Evolutionary conservation across 2,888 invertebrate genomes (phyloP).

Genomic region (Epiblema foenella): DNA sequence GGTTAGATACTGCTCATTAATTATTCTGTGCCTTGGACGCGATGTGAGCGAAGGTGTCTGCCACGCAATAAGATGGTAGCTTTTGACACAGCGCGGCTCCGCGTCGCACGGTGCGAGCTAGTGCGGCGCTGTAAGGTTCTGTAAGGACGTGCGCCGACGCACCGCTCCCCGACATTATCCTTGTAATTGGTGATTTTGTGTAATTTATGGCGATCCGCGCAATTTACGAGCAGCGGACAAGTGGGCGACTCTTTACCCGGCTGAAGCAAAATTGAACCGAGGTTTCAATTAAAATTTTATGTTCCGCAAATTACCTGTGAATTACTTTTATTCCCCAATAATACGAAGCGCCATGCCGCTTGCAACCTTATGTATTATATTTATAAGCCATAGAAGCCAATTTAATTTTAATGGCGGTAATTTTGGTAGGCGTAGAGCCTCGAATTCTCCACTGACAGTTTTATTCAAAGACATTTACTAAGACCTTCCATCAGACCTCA

Average conservation of each 20-base stretch:
- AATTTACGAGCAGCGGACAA: conserved; percentile 83
- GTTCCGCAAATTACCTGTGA: conserved; percentile 76
- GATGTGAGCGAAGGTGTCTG: too few species aligned
- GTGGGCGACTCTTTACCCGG: conserved; percentile 70
- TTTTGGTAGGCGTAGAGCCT: conserved; percentile 23
- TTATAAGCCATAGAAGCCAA: neutral
- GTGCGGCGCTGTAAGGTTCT: conserved; percentile 3
- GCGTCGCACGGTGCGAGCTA: neutral
- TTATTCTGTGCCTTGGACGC: too few species aligned
- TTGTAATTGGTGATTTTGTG: conserved; percentile 81
- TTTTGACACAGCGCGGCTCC: conserved; percentile 49
- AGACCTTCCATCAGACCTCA: conserved; percentile 19
- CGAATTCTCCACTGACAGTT: conserved; percentile 13
- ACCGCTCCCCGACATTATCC: conserved; percentile 70
- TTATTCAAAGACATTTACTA: conserved; percentile 3
- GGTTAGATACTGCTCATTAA: too few species aligned
- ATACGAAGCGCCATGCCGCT: conserved; percentile 33
- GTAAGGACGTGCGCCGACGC: conserved; percentile 44
- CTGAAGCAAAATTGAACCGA: conserved; percentile 67
- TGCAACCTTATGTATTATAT: conserved; percentile 16
- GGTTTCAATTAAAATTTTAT: conserved; percentile 81
- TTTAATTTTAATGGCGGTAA: conserved; percentile 36
- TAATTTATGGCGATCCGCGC: conserved; percentile 81
- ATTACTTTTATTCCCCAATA: conserved; percentile 59
- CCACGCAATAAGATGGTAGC: neutral